These are phyloP conservation scores for Triplophysa tibetana DNA, from an alignment of 2,113 vertebrate species.

Conservation along the genomic window DNA sequence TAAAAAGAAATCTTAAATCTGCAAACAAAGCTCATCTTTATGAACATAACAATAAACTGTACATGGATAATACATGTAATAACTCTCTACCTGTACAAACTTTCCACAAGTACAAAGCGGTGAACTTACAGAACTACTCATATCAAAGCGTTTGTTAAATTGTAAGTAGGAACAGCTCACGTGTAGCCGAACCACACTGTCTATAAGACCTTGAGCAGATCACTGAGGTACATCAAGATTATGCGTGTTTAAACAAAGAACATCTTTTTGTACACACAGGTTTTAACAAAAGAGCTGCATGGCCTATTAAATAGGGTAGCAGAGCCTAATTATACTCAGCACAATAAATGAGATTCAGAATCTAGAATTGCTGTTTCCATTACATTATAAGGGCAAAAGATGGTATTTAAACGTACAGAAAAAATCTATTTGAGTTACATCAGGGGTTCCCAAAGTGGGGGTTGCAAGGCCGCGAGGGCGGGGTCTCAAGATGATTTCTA, in stretches of 20 bases:
- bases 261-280: background rate
- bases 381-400: background rate
- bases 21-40: background rate
- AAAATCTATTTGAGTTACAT: too few species aligned
- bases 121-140: background rate
- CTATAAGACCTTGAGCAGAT: background rate
- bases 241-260: background rate
- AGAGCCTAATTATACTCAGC: too few species aligned
- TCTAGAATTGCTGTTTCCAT: background rate
- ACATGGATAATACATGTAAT: background rate
- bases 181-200: background rate
- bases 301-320: background rate
- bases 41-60: background rate
- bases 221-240: slow-evolving; percentile 6
- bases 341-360: background rate
- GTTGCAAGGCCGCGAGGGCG: too few species aligned
- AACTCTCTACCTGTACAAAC: background rate
- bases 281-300: background rate
- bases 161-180: background rate
- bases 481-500: too few species aligned
- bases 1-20: background rate
- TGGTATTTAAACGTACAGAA: background rate
- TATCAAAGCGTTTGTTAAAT: background rate
- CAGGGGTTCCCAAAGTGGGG: too few species aligned
- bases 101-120: slow-evolving; percentile 2